phyloP scores from a whole-genome alignment of 2,113 vertebrate genomes.

The Pedetes capensis region DNA sequence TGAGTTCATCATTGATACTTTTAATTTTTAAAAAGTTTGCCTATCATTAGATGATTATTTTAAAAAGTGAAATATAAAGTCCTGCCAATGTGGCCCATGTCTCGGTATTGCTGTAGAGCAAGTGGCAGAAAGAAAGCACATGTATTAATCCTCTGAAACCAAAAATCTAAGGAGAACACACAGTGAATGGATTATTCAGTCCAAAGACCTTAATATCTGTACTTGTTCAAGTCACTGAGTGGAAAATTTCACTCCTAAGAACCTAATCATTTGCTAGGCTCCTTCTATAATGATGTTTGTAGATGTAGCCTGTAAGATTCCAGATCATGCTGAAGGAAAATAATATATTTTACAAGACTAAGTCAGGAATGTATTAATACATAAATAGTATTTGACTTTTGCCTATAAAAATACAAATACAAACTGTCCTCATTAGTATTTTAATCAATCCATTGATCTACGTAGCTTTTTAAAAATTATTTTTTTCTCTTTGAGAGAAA shows the following conservation, averaged over 20 bases:
- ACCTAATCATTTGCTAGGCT: background rate
- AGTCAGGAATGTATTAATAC: background rate
- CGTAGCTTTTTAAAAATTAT: background rate
- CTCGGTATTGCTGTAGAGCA: background rate
- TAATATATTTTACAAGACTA: background rate
- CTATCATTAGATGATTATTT: background rate
- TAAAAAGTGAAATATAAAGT: background rate
- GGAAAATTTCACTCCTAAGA: background rate
- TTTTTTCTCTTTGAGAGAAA: background rate
- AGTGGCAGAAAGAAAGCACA: background rate
- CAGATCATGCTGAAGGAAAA: background rate
- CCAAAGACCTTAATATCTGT: background rate
- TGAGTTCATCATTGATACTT: background rate
- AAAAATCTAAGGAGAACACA: background rate
- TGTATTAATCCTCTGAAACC: background rate
- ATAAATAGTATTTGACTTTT: background rate
- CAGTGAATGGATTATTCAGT: background rate
- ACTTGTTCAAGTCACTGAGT: background rate
- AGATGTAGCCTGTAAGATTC: background rate
- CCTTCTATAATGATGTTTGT: background rate
- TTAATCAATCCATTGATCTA: background rate
- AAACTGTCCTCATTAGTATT: background rate
- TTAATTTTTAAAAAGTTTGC: conserved; percentile 15
- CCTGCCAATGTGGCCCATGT: background rate
- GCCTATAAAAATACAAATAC: background rate